phyloP scores from a whole-genome alignment of 2,113 vertebrate genomes.

The Neotoma lepida region DNA sequence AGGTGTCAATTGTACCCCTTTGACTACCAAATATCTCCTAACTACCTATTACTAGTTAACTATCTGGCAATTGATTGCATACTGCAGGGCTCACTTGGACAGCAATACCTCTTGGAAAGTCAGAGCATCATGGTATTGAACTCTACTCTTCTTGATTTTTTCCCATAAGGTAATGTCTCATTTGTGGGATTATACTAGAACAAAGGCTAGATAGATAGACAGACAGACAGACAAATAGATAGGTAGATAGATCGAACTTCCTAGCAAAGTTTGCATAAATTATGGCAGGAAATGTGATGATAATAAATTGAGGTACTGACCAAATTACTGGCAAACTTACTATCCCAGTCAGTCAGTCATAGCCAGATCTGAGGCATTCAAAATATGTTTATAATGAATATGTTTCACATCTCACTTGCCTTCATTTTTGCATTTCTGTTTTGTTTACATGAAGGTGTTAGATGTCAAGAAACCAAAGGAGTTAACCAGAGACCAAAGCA shows the following conservation, averaged over 20 bases:
- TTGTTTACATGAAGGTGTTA: not conserved
- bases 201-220: not conserved
- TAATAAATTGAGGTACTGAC: not conserved
- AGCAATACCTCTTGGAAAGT: not conserved
- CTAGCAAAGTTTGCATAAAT: not conserved
- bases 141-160: not conserved
- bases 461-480: not conserved
- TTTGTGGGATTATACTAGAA: not conserved
- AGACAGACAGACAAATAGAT: not conserved
- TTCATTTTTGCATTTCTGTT: not conserved
- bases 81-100: not conserved
- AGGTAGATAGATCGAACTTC: not conserved
- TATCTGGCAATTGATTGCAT: not conserved
- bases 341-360: not conserved
- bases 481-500: not conserved
- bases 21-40: not conserved
- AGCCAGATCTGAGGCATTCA: not conserved
- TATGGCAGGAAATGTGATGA: not conserved
- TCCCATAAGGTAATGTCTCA: not conserved
- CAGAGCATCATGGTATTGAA: not conserved
- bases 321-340: not conserved
- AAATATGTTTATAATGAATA: not conserved
- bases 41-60: not conserved
- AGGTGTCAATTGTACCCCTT: not conserved
- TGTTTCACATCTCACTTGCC: not conserved